phyloP scores from a whole-genome alignment of 2,797 vertebrate species.

The Sebastes aleutianus region DNA sequence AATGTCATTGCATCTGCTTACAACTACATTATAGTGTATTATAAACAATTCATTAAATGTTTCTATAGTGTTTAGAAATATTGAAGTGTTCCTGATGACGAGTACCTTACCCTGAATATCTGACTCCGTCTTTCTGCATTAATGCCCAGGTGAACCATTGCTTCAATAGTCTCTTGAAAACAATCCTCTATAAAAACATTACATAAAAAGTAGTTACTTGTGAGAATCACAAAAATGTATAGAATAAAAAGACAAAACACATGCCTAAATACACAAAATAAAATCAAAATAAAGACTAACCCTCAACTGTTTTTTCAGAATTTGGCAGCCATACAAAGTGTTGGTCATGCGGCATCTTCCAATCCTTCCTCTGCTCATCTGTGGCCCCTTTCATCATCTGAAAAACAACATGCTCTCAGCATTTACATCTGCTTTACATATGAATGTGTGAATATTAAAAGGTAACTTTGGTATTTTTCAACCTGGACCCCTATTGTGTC shows the following conservation, averaged over 20 bases:
- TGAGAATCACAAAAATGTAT: not conserved
- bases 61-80: not conserved
- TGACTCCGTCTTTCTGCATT: slow-evolving; percentile 80
- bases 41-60: not conserved
- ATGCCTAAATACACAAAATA: not conserved
- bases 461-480: too few relatives aligned
- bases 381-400: slow-evolving; percentile 93
- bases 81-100: not conserved
- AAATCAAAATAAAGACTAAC: slow-evolving; percentile 65
- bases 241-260: not conserved
- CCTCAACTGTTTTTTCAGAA: slow-evolving; percentile 86
- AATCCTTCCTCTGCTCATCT: slow-evolving; percentile 86
- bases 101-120: slow-evolving; percentile 88
- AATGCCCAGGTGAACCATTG: slow-evolving; percentile 93
- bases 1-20: too few relatives aligned
- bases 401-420: not conserved
- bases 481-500: too few relatives aligned
- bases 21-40: not conserved
- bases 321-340: slow-evolving; percentile 92
- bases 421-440: not conserved
- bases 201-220: not conserved
- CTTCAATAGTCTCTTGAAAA: slow-evolving; percentile 89
- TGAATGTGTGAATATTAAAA: not conserved
- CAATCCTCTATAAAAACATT: slow-evolving; percentile 87
- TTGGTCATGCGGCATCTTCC: slow-evolving; percentile 84